Conservation (phyloP, 1,140 invertebrate genomes). For the Mycetomoellerius zeteki region DNA sequence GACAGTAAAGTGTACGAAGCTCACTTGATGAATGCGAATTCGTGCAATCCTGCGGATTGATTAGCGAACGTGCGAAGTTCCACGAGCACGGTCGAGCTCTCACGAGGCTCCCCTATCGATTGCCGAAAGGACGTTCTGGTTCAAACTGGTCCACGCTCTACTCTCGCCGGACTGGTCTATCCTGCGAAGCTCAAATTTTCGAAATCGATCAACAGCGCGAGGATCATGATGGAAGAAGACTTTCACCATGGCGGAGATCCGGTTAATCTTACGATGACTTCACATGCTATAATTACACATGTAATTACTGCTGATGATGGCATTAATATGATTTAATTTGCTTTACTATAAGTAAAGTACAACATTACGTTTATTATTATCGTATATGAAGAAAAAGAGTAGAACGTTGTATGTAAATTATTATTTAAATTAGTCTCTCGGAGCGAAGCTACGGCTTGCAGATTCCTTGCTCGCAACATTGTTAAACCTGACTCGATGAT, state of each 20-base stretch:
- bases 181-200: background rate
- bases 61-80: constrained; percentile 78
- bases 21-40: constrained; percentile 81
- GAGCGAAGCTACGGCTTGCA: background rate
- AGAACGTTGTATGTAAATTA: background rate
- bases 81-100: constrained; percentile 78
- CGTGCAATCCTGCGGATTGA: constrained; percentile 71
- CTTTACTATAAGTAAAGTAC: background rate
- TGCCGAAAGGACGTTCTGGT: constrained; percentile 67
- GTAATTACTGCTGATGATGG: background rate
- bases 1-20: constrained; percentile 56
- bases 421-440: background rate
- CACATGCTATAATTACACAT: background rate
- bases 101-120: constrained; percentile 76
- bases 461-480: background rate
- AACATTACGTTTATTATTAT: background rate
- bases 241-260: background rate
- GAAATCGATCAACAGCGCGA: background rate
- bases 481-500: constrained; percentile 18
- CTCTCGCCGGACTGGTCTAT: background rate
- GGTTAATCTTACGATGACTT: background rate
- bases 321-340: constrained; percentile 18
- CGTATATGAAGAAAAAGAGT: background rate
- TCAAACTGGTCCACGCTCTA: constrained; percentile 65
- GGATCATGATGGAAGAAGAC: background rate